These are phyloP conservation scores for Agrochola litura DNA, from an alignment of 2,888 invertebrate genomes.

Conservation along the genomic window DNA sequence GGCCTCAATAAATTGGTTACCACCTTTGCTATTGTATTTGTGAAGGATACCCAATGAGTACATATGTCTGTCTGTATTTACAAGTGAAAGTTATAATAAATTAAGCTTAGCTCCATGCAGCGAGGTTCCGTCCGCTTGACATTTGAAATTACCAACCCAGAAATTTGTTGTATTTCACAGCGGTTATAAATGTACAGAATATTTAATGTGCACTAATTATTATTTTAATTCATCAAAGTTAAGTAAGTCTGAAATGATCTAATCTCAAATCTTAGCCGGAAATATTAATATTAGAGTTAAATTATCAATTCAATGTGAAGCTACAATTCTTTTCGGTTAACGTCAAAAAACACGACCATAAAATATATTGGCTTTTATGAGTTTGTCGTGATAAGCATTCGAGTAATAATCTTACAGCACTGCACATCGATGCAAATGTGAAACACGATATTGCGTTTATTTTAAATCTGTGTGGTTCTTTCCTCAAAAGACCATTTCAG, in stretches of 20 bases:
- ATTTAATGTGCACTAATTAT: conserved; percentile 6
- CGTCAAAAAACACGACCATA: neutral
- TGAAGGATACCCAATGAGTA: neutral
- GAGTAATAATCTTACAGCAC: neutral
- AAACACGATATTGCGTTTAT: neutral
- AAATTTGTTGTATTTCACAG: neutral
- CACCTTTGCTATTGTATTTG: neutral
- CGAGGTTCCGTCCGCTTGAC: conserved; percentile 5
- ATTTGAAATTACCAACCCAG: conserved; percentile 11
- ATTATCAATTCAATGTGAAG: neutral
- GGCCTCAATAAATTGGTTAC: neutral
- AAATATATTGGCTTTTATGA: neutral
- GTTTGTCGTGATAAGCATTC: no score
- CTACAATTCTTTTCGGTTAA: neutral
- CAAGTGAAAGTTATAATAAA: conserved; percentile 15
- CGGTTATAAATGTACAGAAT: neutral
- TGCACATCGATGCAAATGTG: neutral
- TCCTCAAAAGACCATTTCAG: no score
- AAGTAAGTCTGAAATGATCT: neutral
- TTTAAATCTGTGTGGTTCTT: no score
- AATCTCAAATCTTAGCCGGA: neutral
- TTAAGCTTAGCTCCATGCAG: neutral
- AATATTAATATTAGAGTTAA: neutral
- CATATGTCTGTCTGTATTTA: neutral
- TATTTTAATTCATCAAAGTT: neutral